Conservation (phyloP, 2,888 invertebrate genomes). For the Diadromus collaris region DNA sequence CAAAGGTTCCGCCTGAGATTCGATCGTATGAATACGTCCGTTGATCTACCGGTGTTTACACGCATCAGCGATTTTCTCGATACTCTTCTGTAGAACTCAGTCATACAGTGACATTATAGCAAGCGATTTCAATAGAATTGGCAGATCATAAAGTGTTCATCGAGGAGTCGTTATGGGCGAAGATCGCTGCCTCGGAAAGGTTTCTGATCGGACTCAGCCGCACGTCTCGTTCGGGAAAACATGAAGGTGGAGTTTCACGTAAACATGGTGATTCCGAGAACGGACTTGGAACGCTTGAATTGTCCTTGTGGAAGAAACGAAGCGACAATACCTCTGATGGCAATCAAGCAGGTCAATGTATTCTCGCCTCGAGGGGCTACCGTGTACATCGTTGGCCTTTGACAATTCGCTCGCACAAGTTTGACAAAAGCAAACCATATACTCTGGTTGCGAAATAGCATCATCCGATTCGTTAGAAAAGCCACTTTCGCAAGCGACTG, state of each 20-base stretch:
- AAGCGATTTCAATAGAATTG: not conserved
- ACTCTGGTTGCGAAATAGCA: not conserved
- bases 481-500: no score
- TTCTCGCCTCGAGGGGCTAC: not conserved
- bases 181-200: not conserved
- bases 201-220: not conserved
- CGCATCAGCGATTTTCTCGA: not conserved
- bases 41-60: not conserved
- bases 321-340: not conserved
- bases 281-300: not conserved
- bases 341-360: not conserved
- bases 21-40: not conserved
- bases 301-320: not conserved
- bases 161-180: not conserved
- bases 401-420: not conserved
- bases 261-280: not conserved
- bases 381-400: not conserved
- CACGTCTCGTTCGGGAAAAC: not conserved
- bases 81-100: not conserved
- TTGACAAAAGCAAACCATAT: not conserved
- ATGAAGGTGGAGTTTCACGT: not conserved
- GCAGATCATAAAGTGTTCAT: not conserved
- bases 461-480: not conserved
- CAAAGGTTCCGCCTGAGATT: not conserved
- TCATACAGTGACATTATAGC: not conserved